Base-by-base conservation (phyloP, 2,888 invertebrate species). In the Scotopteryx bipunctaria region DNA sequence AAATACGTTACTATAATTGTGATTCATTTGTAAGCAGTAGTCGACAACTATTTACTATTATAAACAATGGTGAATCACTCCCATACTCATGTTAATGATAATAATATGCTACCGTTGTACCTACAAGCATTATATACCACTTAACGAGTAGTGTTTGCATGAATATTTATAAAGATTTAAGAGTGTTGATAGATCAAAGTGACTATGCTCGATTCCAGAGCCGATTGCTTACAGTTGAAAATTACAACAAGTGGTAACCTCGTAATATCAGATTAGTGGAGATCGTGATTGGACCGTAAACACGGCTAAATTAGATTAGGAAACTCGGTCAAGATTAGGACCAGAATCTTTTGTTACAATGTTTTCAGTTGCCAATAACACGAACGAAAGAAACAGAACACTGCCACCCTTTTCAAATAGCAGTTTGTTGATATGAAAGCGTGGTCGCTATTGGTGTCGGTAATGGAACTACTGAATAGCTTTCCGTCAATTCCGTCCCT, bases 231-330 rank as follows among this genome's bases (percentile, higher is more conserved):
- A 52, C 36, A 48, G 21, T 35, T 46, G 50, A 16, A 58, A 60
- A 55, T 48, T 46, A 49, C 41, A 63, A 62, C 59, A 62, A 56
- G 36, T 44, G 52, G 50, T 55, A 47, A 66, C 56, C 55, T 67
- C 64, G 61, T 59, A 72, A 67, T 66, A 65, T 67, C 61, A 57
- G 65, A 64, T 63, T 66, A 63, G 62, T 64, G 53, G 57, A 55
- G 64, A 67, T 62, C 68, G 68, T 66, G 70, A 69, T 73, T 66
- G 57, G 64, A 64, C 61, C 63, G 67, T 71, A 75, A 77, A 76
- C 73, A 74, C 36, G 46, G 42, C 47, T 63, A 66, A 71, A 72
- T 67, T 68, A 58, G 50, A 67, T 67, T 50, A 41, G 47, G 49
- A 61, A 65, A 64, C 17, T 38, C 54, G 58, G 56, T 63, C 63